phyloP scores from a whole-genome alignment of 1,140 invertebrate species.

The Ylistrum balloti region DNA sequence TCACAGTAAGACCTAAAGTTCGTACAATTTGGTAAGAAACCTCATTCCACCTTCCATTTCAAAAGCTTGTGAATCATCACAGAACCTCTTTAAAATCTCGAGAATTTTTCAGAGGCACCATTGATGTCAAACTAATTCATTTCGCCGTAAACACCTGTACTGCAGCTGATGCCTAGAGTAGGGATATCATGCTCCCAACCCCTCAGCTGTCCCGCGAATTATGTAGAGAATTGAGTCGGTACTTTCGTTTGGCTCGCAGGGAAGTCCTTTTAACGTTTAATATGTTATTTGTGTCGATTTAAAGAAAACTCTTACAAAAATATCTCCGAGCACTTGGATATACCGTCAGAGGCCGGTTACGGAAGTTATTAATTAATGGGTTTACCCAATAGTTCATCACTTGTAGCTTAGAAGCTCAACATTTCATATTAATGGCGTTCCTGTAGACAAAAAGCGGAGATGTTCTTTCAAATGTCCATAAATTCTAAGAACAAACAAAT shows the following conservation, averaged over 20 bases:
- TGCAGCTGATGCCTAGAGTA: not conserved
- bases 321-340: not conserved
- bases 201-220: slow-evolving; percentile 28
- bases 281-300: slow-evolving; percentile 23
- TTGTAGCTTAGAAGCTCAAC: not conserved
- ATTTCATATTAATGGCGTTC: slow-evolving; percentile 27
- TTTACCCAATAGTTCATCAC: not conserved
- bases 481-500: slow-evolving; percentile 30
- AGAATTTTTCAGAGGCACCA: slow-evolving; percentile 26
- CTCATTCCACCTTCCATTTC: slow-evolving; percentile 32
- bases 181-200: not conserved
- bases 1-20: not conserved
- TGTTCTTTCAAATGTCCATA: slow-evolving; percentile 39
- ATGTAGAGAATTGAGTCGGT: not conserved
- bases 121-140: slow-evolving; percentile 36
- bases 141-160: not conserved
- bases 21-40: slow-evolving; percentile 19
- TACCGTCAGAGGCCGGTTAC: slow-evolving; percentile 30
- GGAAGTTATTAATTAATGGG: slow-evolving; percentile 25
- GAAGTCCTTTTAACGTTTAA: slow-evolving; percentile 28
- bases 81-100: slow-evolving; percentile 38
- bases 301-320: slow-evolving; percentile 30
- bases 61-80: slow-evolving; percentile 31
- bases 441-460: not conserved
- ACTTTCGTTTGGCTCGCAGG: slow-evolving; percentile 27